Base-by-base conservation (phyloP, 2,113 vertebrate genomes). In the Tylochromis polylepis region DNA sequence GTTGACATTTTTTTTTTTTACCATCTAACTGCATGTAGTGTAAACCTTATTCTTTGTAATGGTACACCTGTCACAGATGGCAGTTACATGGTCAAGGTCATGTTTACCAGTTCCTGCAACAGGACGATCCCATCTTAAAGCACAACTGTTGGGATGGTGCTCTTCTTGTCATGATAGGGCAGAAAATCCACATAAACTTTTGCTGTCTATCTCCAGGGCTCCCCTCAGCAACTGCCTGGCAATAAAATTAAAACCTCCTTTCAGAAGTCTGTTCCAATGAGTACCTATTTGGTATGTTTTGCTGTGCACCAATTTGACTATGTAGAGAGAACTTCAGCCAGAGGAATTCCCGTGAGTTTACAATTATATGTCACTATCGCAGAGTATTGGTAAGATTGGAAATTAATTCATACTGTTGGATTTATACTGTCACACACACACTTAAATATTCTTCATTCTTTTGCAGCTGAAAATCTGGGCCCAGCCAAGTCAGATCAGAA, bases 221-320 rank as follows among this genome's bases (percentile, higher is more conserved):
- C 3, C 4, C 78, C 18, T 18, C 27, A 93, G 57, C 1, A 20
- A 4, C 7, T 95, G 36, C 3, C n/a, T 0, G 10, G 46, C 62
- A 91, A 90, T 14, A 98, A 96, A 96, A 53, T 0, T 0, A 95
- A 70, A 90, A 98, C 98, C 8, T 94, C 87, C 81, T 99, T 99
- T 83, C 0, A 88, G 58, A 97, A 95, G 85, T 98, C 98, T 2
- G 95, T 98, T 77, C 96, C 96, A 29, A 99, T 99, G 99, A 99
- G 99, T 86, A 98, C 99, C 27, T 99, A 99, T 86, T 92, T 99
- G 93, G 98, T 99, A 16, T 99, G 98, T 92, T 99, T 99, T 90
- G 99, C 98, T 0, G 97, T 99, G 53, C 99, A 99, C 90, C 97
- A 97, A 75, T 99, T 99, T 89, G 0, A 0, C 0, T 84, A 1